These are phyloP conservation scores for Cossypha niveicapilla DNA, from an alignment of 2,797 vertebrate species.

Conservation along the genomic window DNA sequence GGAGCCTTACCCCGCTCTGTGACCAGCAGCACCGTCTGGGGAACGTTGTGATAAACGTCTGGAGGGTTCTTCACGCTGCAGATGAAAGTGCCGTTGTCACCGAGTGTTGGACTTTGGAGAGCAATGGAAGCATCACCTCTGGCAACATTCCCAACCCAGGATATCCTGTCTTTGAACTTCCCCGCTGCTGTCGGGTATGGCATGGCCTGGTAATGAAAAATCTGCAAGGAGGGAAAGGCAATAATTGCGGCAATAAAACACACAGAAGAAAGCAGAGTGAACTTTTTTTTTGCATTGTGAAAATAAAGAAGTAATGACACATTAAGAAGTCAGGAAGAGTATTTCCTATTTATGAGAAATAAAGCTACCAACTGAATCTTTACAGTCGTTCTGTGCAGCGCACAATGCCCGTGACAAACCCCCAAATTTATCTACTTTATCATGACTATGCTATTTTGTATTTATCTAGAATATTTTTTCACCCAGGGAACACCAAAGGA, in stretches of 20 bases:
- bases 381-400: rapidly evolving
- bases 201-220: slow-evolving; percentile 86
- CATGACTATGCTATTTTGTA: rapidly evolving
- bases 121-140: slow-evolving; percentile 82
- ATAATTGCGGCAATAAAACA: not conserved
- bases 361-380: not conserved
- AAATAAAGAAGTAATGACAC: not conserved
- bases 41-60: slow-evolving; percentile 87
- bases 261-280: not conserved
- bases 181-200: slow-evolving; percentile 75
- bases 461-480: not conserved
- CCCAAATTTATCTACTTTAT: not conserved
- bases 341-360: not conserved
- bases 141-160: slow-evolving; percentile 81
- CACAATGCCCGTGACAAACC: not conserved
- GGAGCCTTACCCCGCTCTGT: slow-evolving; percentile 79
- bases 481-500: not conserved
- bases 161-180: slow-evolving; percentile 81
- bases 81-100: slow-evolving; percentile 89
- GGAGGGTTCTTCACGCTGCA: slow-evolving; percentile 92
- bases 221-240: slow-evolving; percentile 63
- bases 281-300: too few relatives aligned
- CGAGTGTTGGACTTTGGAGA: slow-evolving; percentile 76
- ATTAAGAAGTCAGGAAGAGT: not conserved
- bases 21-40: slow-evolving; percentile 79